Evolutionary conservation across 2,888 invertebrate species (phyloP), one percentile per base, ranked within the genome.

Genomic region (Stramonita haemastoma): DNA sequence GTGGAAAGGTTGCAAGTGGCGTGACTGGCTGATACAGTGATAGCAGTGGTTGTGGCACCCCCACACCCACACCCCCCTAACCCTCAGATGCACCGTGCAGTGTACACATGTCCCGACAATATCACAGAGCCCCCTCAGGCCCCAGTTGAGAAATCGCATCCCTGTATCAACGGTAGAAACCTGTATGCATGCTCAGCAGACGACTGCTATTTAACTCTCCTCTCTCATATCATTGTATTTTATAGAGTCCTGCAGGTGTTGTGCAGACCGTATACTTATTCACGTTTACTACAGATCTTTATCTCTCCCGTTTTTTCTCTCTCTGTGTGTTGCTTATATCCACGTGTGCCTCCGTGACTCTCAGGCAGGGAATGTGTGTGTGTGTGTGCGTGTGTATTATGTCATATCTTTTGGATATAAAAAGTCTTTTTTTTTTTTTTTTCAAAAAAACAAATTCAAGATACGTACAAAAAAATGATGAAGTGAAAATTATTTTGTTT

Each of bases 111-210:
- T 83, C 36, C 4, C 46, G 5, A 8, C 32, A 79, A 2, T 26
- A 83, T 26, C 66, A 66, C 26, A 83, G 26, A 36, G 36, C 46
- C 19, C 0, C 0, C 26, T 34, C 32, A 32, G 15, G 32, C 77
- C 32, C 77, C 32, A 32, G 77, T 32, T 79, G 17, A 13, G 8
- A 17, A 11, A 32, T 32, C 17, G 32, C 77, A 34, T 46, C 46
- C 34, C 15, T 79, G 32, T 83, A 83, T 83, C 22, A 73, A 29
- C 81, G 2, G 36, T 83, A 83, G 81, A 26, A 26, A 22, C 81
- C 81, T 83, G 81, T 83, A 83, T 83, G 81, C 81, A 83, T 83
- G 81, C 46, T 36, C 46, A 46, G 46, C 81, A 83, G 36, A 26
- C 36, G 32, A 29, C 81, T 83, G 46, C 26, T 83, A 83, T 83